phyloP scores from a whole-genome alignment of 2,113 vertebrate species.

The Campylomormyrus tamandua region DNA sequence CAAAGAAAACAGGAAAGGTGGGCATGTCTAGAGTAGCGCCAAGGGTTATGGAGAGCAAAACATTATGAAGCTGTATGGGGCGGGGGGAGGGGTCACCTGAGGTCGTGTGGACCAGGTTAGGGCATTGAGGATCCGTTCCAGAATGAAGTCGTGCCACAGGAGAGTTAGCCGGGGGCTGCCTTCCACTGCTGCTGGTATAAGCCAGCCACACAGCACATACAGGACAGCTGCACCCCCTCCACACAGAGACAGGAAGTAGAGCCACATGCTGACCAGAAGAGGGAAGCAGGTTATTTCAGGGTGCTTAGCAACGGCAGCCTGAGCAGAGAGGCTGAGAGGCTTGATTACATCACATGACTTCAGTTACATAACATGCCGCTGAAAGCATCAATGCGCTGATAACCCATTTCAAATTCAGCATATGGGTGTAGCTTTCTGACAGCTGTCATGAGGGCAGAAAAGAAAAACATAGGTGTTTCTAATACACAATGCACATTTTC shows the following conservation, averaged over 20 bases:
- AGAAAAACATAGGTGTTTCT: neutral
- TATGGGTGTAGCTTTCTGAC: neutral
- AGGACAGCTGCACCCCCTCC: conserved; percentile 23
- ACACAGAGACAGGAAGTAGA: conserved; percentile 15
- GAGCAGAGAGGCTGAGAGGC: neutral
- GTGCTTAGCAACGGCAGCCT: neutral
- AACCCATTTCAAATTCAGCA: neutral
- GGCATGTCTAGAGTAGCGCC: neutral
- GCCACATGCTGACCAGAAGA: conserved; percentile 33
- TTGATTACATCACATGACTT: neutral
- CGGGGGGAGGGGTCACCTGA: conserved; percentile 35
- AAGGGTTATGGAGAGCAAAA: neutral
- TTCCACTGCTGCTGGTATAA: conserved; percentile 41
- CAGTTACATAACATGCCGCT: neutral
- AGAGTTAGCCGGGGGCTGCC: conserved; percentile 46
- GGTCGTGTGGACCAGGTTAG: conserved; percentile 55
- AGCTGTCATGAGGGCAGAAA: neutral
- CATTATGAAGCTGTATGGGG: neutral
- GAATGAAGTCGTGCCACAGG: conserved; percentile 53
- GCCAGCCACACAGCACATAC: conserved; percentile 27
- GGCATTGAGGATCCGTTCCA: conserved; percentile 45
- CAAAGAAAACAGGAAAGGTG: neutral
- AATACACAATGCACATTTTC: neutral
- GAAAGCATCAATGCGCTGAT: neutral
- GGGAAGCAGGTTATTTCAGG: neutral